Evolutionary conservation across 1,140 invertebrate species (phyloP).

Genomic region (Macrostomum lignano): DNA sequence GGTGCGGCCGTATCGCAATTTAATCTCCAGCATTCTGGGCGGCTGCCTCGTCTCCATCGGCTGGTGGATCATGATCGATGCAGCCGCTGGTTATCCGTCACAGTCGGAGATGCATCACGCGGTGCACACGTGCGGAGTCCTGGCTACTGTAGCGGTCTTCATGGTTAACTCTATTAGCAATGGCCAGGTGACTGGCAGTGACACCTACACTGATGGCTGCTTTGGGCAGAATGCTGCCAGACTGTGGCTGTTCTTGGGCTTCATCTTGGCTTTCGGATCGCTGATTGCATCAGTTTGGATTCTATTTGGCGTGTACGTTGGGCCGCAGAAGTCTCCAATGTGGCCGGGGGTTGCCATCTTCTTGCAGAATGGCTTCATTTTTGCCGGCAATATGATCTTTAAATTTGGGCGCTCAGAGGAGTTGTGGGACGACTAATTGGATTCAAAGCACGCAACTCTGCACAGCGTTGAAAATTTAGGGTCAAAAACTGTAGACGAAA

Average conservation of each 20-base stretch:
- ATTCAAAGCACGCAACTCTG: too few relatives aligned
- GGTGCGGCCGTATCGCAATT: too few relatives aligned
- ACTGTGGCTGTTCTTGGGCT: constrained; percentile 80
- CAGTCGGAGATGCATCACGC: constrained; percentile 37
- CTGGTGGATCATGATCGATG: constrained; percentile 93
- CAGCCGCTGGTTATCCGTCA: constrained; percentile 44
- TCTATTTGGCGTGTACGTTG: constrained; percentile 42
- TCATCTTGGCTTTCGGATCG: constrained; percentile 73
- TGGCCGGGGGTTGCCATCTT: constrained; percentile 70
- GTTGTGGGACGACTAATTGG: too few relatives aligned
- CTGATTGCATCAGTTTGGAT: constrained; percentile 84
- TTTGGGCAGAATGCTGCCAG: constrained; percentile 56
- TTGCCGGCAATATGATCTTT: too few relatives aligned
- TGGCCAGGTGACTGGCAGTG: constrained; percentile 34
- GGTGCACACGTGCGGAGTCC: constrained; percentile 69
- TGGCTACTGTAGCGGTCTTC: constrained; percentile 66
- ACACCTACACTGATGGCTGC: constrained; percentile 54
- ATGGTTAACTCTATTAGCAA: constrained; percentile 37
- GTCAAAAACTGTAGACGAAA: too few relatives aligned
- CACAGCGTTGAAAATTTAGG: too few relatives aligned
- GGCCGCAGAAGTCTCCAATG: constrained; percentile 16
- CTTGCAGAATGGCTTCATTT: constrained; percentile 76
- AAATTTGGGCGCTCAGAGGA: too few relatives aligned
- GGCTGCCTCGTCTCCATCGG: constrained; percentile 62
- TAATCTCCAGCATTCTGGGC: constrained; percentile 46